Conservation (phyloP, 2,113 vertebrate genomes). For the Callaeas wilsoni region DNA sequence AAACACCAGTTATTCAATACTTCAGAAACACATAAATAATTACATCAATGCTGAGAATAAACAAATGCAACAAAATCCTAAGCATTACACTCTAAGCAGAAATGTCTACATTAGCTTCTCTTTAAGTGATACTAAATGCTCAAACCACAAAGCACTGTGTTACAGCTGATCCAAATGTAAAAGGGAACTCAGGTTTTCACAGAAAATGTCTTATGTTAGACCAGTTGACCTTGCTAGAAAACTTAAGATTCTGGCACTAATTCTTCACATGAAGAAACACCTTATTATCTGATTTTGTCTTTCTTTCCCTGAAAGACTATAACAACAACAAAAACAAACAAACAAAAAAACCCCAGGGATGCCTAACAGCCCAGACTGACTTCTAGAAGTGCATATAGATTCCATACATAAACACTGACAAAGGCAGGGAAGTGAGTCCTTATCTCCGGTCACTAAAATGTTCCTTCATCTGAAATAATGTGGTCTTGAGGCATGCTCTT, state of each 20-base stretch:
- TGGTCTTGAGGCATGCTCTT: neutral
- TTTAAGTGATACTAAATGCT: neutral
- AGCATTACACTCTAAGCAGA: neutral
- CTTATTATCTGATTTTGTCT: neutral
- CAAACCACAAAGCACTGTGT: accelerated
- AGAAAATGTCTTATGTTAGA: neutral
- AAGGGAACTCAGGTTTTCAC: neutral
- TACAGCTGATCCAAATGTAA: neutral
- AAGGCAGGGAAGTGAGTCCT: neutral
- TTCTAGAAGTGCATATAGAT: neutral
- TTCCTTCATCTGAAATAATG: neutral
- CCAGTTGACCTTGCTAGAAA: neutral
- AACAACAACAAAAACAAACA: neutral
- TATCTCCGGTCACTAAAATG: neutral
- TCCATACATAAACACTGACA: neutral
- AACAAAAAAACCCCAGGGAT: neutral
- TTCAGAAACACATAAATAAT: neutral
- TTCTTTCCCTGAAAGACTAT: neutral
- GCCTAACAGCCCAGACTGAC: neutral
- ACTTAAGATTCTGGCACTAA: neutral
- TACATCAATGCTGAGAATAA: neutral
- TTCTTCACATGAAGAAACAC: neutral
- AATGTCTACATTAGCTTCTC: neutral
- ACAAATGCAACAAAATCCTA: neutral
- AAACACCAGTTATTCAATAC: neutral